Conservation (phyloP, 2,113 vertebrate genomes). For the Misgurnus mizolepis region DNA sequence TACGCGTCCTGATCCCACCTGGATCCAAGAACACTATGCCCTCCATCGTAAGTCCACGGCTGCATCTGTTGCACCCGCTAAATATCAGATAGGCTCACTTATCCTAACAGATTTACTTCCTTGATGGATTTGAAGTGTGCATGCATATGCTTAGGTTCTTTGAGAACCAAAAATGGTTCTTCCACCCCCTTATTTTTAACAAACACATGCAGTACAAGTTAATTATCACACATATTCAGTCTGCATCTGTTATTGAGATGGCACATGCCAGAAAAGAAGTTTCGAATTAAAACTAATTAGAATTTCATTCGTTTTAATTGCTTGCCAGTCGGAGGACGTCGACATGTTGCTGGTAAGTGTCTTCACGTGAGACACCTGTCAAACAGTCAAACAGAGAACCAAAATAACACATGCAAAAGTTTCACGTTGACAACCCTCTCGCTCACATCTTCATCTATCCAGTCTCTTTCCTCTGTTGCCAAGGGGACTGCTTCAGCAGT, state of each 20-base stretch:
- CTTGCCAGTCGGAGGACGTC: constrained; percentile 89
- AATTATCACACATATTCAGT: background rate
- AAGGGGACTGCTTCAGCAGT: constrained; percentile 84
- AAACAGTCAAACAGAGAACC: background rate
- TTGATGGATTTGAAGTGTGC: too few species aligned
- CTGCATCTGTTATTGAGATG: background rate
- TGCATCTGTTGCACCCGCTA: background rate
- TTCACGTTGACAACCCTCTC: background rate
- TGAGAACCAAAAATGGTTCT: too few species aligned
- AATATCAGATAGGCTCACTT: too few species aligned
- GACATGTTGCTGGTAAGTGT: constrained; percentile 89
- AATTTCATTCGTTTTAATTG: constrained; percentile 72
- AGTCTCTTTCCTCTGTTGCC: constrained; percentile 77
- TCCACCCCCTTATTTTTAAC: too few species aligned
- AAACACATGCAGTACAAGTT: too few species aligned
- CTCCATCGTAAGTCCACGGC: constrained; percentile 79
- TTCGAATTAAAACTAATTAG: constrained; percentile 66
- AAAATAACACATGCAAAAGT: background rate
- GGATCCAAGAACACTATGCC: constrained; percentile 90
- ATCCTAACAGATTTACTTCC: too few species aligned
- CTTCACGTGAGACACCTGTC: too few species aligned
- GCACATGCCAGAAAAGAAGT: too few species aligned
- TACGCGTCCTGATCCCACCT: constrained; percentile 90
- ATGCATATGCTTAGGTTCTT: too few species aligned
- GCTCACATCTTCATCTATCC: background rate